Conservation (phyloP, 2,888 invertebrate species). For the Meganola albula region DNA sequence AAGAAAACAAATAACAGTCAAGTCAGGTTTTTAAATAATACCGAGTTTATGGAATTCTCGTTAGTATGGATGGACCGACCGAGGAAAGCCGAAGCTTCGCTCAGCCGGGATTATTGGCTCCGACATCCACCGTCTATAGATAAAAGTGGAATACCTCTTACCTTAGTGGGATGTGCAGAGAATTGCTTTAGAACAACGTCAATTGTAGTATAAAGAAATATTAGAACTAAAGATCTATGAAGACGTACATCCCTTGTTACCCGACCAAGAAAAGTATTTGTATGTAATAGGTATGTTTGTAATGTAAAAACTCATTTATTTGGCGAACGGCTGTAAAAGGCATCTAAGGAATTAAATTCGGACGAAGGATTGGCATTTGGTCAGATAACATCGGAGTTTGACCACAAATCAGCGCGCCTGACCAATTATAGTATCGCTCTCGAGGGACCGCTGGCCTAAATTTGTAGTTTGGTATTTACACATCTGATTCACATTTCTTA, state of each 20-base stretch:
- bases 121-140: conserved; percentile 17
- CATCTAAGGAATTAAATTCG: too few relatives aligned
- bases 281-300: neutral
- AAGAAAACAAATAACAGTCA: too few relatives aligned
- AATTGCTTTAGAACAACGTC: conserved; percentile 22
- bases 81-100: conserved; percentile 17
- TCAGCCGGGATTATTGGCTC: conserved; percentile 24
- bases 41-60: conserved; percentile 18
- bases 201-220: conserved; percentile 3
- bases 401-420: neutral
- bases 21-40: conserved; percentile 16
- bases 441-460: neutral
- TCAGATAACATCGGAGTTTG: neutral
- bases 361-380: too few relatives aligned
- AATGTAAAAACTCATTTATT: neutral
- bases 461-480: too few relatives aligned
- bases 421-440: neutral
- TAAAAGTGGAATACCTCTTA: conserved; percentile 17
- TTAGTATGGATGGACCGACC: conserved; percentile 27
- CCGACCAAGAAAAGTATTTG: too few relatives aligned
- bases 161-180: conserved; percentile 16
- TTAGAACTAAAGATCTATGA: neutral
- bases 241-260: neutral
- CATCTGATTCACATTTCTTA: too few relatives aligned
- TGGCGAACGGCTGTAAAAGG: neutral